Conservation (phyloP, 2,797 vertebrate genomes). For the Spinibarbus caldwelli region DNA sequence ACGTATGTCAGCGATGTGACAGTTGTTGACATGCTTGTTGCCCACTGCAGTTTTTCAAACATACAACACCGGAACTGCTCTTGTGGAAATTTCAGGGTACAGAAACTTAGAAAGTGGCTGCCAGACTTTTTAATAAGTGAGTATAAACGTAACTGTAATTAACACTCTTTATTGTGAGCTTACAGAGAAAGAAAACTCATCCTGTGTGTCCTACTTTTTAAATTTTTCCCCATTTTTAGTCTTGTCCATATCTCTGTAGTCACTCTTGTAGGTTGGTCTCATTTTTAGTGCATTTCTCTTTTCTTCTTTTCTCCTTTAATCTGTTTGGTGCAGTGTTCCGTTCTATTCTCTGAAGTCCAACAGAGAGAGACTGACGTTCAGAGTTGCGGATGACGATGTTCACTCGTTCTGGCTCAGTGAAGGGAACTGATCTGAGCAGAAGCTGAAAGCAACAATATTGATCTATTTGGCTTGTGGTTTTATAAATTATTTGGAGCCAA, state of each 20-base stretch:
- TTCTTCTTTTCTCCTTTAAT: conserved; percentile 41
- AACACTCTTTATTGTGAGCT: neutral
- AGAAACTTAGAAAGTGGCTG: neutral
- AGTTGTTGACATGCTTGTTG: conserved; percentile 3
- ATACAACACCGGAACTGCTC: neutral
- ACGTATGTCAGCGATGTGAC: neutral
- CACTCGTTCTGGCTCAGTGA: conserved; percentile 36
- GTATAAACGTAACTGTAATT: neutral
- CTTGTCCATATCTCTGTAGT: conserved; percentile 6
- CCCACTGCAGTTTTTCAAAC: neutral
- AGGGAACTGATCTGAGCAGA: conserved; percentile 43
- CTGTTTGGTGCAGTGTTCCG: conserved; percentile 43
- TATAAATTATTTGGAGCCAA: conserved; percentile 53
- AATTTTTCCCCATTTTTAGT: neutral
- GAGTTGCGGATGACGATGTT: conserved; percentile 24
- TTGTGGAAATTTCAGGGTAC: neutral
- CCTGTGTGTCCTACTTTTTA: neutral
- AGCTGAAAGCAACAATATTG: conserved; percentile 53
- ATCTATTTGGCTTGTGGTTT: conserved; percentile 49
- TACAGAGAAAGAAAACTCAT: neutral
- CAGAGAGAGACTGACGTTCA: conserved; percentile 19
- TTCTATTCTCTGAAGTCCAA: conserved; percentile 21
- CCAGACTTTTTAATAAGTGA: neutral
- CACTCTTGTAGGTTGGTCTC: conserved; percentile 1
- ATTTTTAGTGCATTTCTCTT: conserved; percentile 13